Evolutionary conservation across 2,113 vertebrate genomes (phyloP), one percentile per base, ranked within the genome.

Genomic region (Istiophorus platypterus): DNA sequence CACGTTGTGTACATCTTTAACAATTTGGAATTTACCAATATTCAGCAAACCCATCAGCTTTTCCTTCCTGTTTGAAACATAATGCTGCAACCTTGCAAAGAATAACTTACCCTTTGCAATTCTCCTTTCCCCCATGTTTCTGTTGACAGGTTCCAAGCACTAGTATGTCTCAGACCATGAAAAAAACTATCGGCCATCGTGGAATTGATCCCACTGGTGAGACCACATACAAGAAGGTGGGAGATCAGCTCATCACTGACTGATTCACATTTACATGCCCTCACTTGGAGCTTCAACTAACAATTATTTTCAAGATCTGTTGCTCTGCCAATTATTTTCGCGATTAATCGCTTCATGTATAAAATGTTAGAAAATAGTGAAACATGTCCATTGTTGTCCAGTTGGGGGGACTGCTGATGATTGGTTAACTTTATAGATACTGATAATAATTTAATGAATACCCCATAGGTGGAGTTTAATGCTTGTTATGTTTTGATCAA

Each of bases 161-260:
- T 0, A 88, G 85, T 58, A 93, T 93, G 3, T 87, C 95, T 20
- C 95, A 92, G 0, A 94, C 94, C 52, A 93, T 95, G 4, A 96
- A 97, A 88, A 96, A 94, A 91, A 99, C 97, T 1, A 96, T 97
- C 27, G 98, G 98, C 0, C 98, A 99, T 89, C 90, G 98, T 64
- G 90, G 98, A 58, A 97, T 99, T 69, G 96, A 98, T 91, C 95
- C 96, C 63, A 97, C 96, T 0, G 98, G 98, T 0, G 98, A 99
- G 85, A 99, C 98, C 0, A 99, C 97, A 0, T 99, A 99, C 74
- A 99, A 99, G 85, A 99, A 99, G 96, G 98, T 97, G 14, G 42
- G 85, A 34, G 24, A 22, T 39, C 20, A 29, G 22, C 56, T 52
- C 1, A 6, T 47, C 10, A 3, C 4, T 72, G 45, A 54, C 27